These are phyloP conservation scores for Harmothoe impar DNA, from an alignment of 2,888 invertebrate genomes.

Conservation along the genomic window DNA sequence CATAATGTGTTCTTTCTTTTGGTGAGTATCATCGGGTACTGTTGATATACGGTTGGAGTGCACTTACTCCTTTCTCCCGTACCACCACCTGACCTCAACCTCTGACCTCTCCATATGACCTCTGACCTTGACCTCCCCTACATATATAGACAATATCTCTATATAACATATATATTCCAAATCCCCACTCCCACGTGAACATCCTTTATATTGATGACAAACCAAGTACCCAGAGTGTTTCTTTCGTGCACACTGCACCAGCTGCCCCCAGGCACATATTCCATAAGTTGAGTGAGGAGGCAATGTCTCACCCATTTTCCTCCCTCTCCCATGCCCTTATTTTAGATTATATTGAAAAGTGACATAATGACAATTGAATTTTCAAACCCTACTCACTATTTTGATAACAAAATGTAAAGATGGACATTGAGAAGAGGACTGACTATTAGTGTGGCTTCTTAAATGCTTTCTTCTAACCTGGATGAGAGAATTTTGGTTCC, in stretches of 20 bases:
- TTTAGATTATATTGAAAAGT: too few relatives aligned
- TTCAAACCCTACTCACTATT: too few relatives aligned
- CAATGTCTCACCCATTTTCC: background rate
- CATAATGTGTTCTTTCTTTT: constrained; percentile 62
- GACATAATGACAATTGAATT: too few relatives aligned
- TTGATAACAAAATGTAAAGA: too few relatives aligned
- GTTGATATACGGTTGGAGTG: constrained; percentile 62
- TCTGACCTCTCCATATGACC: constrained; percentile 60
- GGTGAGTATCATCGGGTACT: constrained; percentile 62
- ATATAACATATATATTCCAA: constrained; percentile 34
- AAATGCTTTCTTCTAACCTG: background rate
- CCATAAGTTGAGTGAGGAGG: background rate
- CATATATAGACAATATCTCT: constrained; percentile 21
- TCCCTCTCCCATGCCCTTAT: too few relatives aligned
- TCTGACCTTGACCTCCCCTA: constrained; percentile 53
- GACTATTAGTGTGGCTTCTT: too few relatives aligned
- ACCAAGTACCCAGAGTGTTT: background rate
- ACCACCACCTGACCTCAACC: constrained; percentile 60
- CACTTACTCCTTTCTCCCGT: constrained; percentile 62
- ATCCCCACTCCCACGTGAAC: constrained; percentile 11
- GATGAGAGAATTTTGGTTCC: background rate
- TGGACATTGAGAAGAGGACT: too few relatives aligned
- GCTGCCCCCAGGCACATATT: background rate
- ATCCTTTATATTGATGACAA: background rate
- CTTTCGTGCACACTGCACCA: constrained; percentile 17